Evolutionary conservation across 2,797 vertebrate species (phyloP).

Genomic region (Antrozous pallidus): DNA sequence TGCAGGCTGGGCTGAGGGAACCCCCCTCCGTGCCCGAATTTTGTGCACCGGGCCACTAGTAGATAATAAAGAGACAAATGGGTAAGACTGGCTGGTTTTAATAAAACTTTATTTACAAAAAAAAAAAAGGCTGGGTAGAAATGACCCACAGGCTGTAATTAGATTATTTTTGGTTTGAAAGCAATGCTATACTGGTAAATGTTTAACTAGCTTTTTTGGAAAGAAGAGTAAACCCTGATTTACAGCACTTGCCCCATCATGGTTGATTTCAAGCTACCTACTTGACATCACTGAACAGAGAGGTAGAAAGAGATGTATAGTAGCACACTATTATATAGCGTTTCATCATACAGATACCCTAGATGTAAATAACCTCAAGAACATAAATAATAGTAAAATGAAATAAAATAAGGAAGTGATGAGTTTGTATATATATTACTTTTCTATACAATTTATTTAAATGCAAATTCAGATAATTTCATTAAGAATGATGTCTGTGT

Average conservation of each 20-base stretch:
- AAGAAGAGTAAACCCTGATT: neutral
- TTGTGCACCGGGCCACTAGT: no score
- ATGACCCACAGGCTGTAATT: neutral
- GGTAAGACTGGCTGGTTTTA: neutral
- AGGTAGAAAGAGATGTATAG: neutral
- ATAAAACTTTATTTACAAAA: neutral
- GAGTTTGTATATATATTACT: neutral
- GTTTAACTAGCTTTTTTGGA: neutral
- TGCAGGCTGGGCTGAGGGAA: no score
- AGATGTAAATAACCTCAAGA: neutral
- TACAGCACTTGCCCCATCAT: neutral
- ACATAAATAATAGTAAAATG: neutral
- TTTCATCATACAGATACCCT: neutral
- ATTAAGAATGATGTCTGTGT: neutral
- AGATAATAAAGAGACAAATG: neutral
- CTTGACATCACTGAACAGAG: neutral
- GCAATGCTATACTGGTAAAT: neutral
- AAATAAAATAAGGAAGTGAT: constrained; percentile 19
- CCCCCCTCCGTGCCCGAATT: no score
- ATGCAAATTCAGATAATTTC: constrained; percentile 1
- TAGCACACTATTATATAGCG: neutral
- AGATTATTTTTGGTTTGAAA: neutral
- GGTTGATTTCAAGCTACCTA: neutral
- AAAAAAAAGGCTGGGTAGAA: neutral
- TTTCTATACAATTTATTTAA: constrained; percentile 22